phyloP scores from a whole-genome alignment of 2,113 vertebrate genomes.

The Pandion haliaetus region DNA sequence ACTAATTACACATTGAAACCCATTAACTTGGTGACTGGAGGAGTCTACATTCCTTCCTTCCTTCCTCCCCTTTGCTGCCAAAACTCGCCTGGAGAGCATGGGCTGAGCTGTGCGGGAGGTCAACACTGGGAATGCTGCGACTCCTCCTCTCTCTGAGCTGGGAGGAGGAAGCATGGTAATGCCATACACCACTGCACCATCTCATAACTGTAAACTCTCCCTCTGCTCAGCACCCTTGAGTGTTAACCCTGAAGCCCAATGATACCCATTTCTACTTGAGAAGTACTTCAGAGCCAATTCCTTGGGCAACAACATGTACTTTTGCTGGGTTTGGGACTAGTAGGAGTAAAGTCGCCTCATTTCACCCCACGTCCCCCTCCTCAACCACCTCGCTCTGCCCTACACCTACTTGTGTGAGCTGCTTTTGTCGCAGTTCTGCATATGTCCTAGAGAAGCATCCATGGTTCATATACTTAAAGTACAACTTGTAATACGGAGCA shows the following conservation, averaged over 20 bases:
- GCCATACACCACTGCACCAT: fast-evolving
- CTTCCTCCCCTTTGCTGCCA: slow-evolving; percentile 23
- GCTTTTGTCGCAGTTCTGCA: neutral
- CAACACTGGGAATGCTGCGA: fast-evolving
- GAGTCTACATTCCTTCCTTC: slow-evolving; percentile 52
- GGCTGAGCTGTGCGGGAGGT: neutral
- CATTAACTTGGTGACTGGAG: slow-evolving; percentile 32
- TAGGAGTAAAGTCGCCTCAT: neutral
- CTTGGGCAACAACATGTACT: fast-evolving
- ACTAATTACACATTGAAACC: slow-evolving; percentile 40
- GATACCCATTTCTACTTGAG: neutral
- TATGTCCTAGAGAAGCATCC: fast-evolving
- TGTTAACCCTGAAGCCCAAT: neutral
- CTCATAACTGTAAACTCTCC: neutral
- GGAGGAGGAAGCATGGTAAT: neutral
- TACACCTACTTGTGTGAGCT: neutral
- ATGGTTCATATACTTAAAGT: neutral
- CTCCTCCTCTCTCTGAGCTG: neutral
- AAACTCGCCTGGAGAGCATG: neutral
- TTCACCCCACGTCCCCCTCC: neutral
- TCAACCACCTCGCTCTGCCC: neutral
- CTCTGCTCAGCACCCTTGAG: neutral
- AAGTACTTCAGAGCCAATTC: neutral
- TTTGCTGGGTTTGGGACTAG: neutral
- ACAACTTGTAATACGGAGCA: fast-evolving